phyloP scores from a whole-genome alignment of 2,113 vertebrate genomes.

The Oreochromis tanganicae region DNA sequence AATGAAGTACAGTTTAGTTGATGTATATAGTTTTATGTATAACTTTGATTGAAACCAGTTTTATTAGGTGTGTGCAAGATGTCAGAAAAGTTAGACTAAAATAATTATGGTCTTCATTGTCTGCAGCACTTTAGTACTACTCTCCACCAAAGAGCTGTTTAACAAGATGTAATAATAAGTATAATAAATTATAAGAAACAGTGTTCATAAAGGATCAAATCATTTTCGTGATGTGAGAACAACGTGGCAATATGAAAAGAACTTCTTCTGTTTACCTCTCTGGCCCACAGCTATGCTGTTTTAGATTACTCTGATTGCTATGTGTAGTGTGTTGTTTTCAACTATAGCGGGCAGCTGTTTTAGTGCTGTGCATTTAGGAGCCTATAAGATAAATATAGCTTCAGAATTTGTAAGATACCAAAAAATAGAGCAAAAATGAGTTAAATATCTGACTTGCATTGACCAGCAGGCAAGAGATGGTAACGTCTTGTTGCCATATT shows the following conservation, averaged over 20 bases:
- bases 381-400: not conserved
- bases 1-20: not conserved
- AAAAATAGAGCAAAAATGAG: not conserved
- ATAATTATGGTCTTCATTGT: not conserved
- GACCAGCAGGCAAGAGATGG: not conserved
- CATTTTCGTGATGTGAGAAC: not conserved
- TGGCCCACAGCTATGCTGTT: not conserved
- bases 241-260: not conserved
- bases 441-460: not conserved
- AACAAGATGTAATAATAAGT: not conserved
- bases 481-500: not conserved
- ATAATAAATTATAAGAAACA: not conserved
- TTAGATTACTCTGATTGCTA: not conserved
- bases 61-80: not conserved
- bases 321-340: not conserved
- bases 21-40: not conserved
- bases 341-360: not conserved
- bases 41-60: not conserved
- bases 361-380: not conserved
- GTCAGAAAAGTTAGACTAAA: not conserved
- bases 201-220: not conserved
- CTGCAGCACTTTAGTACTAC: not conserved
- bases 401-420: not conserved
- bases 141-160: not conserved
- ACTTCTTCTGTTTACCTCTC: not conserved